Evolutionary conservation across 2,797 vertebrate species (phyloP).

Genomic region (Lithobates sylvaticus): DNA sequence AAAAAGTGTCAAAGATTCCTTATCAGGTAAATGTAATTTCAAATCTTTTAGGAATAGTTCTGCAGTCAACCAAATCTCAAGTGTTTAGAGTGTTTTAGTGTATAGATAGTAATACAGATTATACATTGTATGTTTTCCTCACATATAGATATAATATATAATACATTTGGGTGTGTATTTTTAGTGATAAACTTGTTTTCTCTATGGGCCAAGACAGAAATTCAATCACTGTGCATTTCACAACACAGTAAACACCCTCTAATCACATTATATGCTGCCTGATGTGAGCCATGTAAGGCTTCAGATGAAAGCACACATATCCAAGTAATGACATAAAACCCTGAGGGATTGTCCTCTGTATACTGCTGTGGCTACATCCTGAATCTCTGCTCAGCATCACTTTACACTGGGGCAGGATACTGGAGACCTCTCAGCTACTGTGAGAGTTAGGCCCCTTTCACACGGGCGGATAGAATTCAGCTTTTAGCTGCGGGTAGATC

Average conservation of each 20-base stretch:
- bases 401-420: conserved; percentile 67
- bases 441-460: background rate
- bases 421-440: conserved; percentile 1
- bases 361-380: background rate
- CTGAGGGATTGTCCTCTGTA: background rate
- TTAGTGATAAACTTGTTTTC: no score
- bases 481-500: no score
- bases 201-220: background rate
- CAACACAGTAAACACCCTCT: background rate
- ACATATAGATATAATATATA: no score
- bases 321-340: conserved; percentile 23
- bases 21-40: no score
- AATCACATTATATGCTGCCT: conserved; percentile 36
- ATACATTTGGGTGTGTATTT: no score
- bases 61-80: no score
- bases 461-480: no score
- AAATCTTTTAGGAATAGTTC: no score
- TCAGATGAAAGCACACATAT: background rate
- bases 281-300: background rate
- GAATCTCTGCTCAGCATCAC: conserved; percentile 59
- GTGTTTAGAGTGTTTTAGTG: no score
- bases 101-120: no score
- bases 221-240: conserved; percentile 6
- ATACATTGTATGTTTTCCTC: no score
- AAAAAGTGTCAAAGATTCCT: no score